A percentile compares a stretch with the other conserved stretches of the same genome.
Conservation (phyloP, 2,113 vertebrate genomes). For the Xyrauchen texanus region DNA sequence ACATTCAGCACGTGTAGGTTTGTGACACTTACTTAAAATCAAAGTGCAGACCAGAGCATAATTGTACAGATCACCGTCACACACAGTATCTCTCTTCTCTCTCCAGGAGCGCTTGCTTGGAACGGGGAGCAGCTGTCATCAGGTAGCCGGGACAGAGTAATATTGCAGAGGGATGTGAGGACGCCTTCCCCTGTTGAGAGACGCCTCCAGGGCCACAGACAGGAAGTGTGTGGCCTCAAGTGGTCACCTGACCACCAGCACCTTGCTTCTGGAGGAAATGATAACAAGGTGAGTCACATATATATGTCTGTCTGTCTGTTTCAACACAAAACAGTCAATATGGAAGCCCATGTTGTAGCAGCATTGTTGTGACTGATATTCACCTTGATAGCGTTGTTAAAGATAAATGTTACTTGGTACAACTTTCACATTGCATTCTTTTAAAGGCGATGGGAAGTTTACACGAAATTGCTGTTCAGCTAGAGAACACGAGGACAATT, state of each 20-base stretch:
- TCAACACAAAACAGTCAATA: too few species aligned
- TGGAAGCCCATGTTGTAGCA: too few species aligned
- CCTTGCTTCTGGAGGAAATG: constrained; percentile 80
- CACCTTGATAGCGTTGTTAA: too few species aligned
- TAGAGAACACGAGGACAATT: too few species aligned
- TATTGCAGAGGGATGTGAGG: constrained; percentile 77
- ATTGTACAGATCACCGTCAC: too few species aligned
- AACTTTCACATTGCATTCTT: too few species aligned
- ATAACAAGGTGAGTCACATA: constrained; percentile 73
- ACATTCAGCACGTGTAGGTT: constrained; percentile 80
- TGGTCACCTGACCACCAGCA: constrained; percentile 85
- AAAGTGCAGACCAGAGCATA: too few species aligned
- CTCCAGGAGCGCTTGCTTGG: constrained; percentile 78
- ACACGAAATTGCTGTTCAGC: too few species aligned
- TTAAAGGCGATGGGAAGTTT: too few species aligned
- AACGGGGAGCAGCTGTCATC: constrained; percentile 82
- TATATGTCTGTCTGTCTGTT: too few species aligned
- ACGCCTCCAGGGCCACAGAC: constrained; percentile 78
- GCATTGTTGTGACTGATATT: too few species aligned
- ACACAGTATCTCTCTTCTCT: neutral
- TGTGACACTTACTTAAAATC: constrained; percentile 51
- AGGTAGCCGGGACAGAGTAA: constrained; percentile 78
- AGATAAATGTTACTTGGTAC: too few species aligned
- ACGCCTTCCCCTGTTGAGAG: constrained; percentile 72
- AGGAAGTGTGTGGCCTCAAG: constrained; percentile 81